Evolutionary conservation across 1,140 invertebrate genomes (phyloP).

Genomic region (Hestina assimilis): DNA sequence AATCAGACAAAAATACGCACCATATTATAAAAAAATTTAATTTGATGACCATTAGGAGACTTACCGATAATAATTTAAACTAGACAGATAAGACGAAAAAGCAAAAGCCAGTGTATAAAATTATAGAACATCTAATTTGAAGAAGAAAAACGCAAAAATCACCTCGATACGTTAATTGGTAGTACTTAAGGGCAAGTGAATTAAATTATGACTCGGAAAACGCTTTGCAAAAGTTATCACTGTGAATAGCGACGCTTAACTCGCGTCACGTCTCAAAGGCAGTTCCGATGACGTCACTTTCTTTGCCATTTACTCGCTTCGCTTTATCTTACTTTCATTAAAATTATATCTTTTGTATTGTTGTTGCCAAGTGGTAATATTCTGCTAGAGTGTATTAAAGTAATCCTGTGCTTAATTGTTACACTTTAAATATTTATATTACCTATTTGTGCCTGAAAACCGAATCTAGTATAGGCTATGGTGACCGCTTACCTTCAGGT

Average conservation of each 20-base stretch:
- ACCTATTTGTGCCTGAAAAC: no score
- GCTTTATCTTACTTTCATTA: background rate
- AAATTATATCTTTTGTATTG: background rate
- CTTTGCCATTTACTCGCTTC: background rate
- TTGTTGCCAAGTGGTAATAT: background rate
- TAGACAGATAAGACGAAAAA: no score
- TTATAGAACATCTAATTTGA: background rate
- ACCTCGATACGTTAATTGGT: background rate
- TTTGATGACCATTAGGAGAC: no score
- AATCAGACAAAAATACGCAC: no score
- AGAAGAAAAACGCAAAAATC: background rate
- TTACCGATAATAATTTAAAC: no score
- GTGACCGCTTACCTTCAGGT: no score
- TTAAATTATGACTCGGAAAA: conserved; percentile 2
- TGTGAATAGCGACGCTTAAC: background rate
- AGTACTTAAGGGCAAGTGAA: background rate
- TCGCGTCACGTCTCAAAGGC: background rate
- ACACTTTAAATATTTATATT: no score
- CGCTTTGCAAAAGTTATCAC: conserved; percentile 2
- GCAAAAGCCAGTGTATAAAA: no score
- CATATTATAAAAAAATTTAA: no score
- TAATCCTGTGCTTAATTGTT: no score
- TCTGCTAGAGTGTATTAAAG: no score
- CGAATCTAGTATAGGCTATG: no score
- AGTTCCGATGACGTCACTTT: background rate